These are phyloP conservation scores for Macrobrachium nipponense DNA, from an alignment of 1,140 invertebrate genomes.

Conservation along the genomic window DNA sequence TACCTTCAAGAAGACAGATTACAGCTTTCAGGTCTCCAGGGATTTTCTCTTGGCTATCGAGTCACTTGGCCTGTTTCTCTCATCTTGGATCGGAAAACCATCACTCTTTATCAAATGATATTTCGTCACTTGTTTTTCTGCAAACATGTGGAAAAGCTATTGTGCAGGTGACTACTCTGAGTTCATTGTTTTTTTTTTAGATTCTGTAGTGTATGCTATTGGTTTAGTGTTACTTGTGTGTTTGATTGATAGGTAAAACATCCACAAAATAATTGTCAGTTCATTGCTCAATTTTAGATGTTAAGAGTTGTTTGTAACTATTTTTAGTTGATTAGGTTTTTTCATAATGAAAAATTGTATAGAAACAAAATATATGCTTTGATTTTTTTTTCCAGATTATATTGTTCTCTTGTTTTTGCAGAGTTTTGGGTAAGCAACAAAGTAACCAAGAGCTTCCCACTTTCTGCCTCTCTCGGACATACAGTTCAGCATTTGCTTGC, in stretches of 20 bases:
- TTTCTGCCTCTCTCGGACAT: constrained; percentile 70
- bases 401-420: constrained; percentile 60
- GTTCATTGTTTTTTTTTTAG: background rate
- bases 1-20: constrained; percentile 67
- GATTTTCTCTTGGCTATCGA: constrained; percentile 93
- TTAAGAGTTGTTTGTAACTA: background rate
- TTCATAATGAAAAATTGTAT: background rate
- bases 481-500: constrained; percentile 85
- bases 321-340: background rate
- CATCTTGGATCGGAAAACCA: constrained; percentile 89
- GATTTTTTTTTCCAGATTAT: background rate
- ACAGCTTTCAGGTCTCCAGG: constrained; percentile 84
- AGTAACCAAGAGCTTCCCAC: constrained; percentile 86
- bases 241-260: too few species aligned
- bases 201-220: too few species aligned
- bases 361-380: background rate
- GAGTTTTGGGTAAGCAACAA: constrained; percentile 94
- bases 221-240: too few species aligned
- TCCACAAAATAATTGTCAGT: too few species aligned
- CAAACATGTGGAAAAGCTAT: constrained; percentile 88
- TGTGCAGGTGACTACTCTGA: constrained; percentile 77
- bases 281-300: too few species aligned
- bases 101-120: constrained; percentile 96
- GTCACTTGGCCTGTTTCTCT: constrained; percentile 96
- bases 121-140: constrained; percentile 95